Conservation (phyloP, 2,797 vertebrate species). For the Coregonus sp. region DNA sequence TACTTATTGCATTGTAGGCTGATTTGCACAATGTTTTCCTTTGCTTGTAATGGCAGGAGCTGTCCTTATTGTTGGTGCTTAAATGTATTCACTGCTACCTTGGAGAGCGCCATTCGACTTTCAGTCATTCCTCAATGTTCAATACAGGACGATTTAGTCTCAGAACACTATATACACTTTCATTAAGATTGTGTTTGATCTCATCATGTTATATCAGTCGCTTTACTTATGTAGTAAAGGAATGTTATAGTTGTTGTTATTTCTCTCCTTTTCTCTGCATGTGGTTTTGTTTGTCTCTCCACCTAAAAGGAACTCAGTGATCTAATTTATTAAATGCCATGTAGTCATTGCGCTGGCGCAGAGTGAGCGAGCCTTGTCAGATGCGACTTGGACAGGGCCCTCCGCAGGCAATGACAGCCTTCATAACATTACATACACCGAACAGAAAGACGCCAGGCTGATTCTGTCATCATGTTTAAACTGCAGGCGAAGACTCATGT, state of each 20-base stretch:
- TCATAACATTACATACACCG: slow-evolving; percentile 12
- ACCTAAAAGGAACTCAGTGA: slow-evolving; percentile 41
- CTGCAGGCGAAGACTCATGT: slow-evolving; percentile 27
- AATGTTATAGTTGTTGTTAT: too few species aligned
- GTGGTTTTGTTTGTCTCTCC: slow-evolving; percentile 31
- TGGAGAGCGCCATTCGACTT: background rate
- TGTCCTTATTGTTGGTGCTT: slow-evolving; percentile 25
- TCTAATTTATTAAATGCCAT: slow-evolving; percentile 62
- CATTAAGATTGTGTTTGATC: background rate
- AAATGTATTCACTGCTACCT: background rate
- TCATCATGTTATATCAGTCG: slow-evolving; percentile 3
- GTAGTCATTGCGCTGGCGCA: slow-evolving; percentile 50
- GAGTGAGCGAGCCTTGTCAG: slow-evolving; percentile 31
- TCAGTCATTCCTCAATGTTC: too few species aligned
- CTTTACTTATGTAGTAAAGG: too few species aligned
- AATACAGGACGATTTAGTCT: too few species aligned
- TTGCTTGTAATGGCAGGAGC: slow-evolving; percentile 3
- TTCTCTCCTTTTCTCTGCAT: slow-evolving; percentile 26
- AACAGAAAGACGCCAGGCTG: slow-evolving; percentile 32
- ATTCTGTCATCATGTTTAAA: slow-evolving; percentile 39
- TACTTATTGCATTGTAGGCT: too few species aligned
- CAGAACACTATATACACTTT: too few species aligned
- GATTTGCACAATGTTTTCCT: background rate
- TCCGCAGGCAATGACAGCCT: slow-evolving; percentile 30
- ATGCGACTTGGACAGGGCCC: slow-evolving; percentile 27